Evolutionary conservation across 1,140 invertebrate species (phyloP).

Genomic region (Atta texana): DNA sequence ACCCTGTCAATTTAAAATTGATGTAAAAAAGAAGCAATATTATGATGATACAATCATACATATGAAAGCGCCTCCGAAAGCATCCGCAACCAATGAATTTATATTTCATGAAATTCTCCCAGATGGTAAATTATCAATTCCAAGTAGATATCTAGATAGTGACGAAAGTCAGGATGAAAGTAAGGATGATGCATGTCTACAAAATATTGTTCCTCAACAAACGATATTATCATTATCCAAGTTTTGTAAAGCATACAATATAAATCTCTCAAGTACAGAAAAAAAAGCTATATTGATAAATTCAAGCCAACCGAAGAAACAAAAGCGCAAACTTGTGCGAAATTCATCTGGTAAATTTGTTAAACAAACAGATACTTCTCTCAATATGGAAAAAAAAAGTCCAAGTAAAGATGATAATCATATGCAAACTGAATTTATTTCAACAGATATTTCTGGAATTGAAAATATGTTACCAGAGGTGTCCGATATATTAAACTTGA

Average conservation of each 20-base stretch:
- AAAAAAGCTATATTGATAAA: constrained; percentile 10
- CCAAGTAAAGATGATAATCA: constrained; percentile 10
- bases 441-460: neutral
- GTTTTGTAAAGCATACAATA: constrained; percentile 71
- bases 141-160: constrained; percentile 18
- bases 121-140: constrained; percentile 79
- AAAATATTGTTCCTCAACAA: constrained; percentile 1
- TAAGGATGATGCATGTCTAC: neutral
- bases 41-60: constrained; percentile 64
- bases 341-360: constrained; percentile 32
- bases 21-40: constrained; percentile 71
- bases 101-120: constrained; percentile 74
- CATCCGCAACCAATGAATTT: constrained; percentile 69
- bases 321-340: constrained; percentile 13
- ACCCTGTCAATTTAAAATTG: constrained; percentile 71
- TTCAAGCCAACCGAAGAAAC: neutral
- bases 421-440: neutral
- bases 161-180: constrained; percentile 24
- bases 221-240: constrained; percentile 49
- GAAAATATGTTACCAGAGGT: neutral
- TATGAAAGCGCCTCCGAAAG: neutral
- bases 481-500: constrained; percentile 47
- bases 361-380: neutral
- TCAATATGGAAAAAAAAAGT: neutral
- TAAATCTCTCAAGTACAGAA: constrained; percentile 68